Conservation (phyloP, 2,888 invertebrate genomes). For the Parapristionchus giblindavisi region DNA sequence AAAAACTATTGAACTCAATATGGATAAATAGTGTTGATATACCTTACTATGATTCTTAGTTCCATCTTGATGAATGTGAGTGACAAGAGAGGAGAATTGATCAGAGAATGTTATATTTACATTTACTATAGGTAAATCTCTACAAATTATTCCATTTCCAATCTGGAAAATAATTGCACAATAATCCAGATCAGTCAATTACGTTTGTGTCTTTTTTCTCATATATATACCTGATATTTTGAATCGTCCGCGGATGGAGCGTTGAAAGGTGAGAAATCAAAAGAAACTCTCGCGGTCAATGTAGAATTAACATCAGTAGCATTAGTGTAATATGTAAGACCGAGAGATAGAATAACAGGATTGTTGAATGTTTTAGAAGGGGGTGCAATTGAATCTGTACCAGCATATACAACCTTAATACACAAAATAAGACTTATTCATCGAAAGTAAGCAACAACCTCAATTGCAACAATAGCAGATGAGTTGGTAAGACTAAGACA, state of each 20-base stretch:
- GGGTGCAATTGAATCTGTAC: neutral
- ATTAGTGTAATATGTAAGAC: neutral
- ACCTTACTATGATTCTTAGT: neutral
- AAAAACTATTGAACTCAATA: neutral
- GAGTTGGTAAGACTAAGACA: neutral
- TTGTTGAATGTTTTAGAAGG: slow-evolving; percentile 6
- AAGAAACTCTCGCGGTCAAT: neutral
- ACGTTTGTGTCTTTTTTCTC: neutral
- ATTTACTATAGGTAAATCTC: neutral
- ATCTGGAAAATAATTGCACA: neutral
- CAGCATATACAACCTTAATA: slow-evolving; percentile 34
- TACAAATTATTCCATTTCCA: neutral
- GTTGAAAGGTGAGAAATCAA: slow-evolving; percentile 10
- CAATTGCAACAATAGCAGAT: neutral
- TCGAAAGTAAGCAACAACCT: neutral
- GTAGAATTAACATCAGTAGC: neutral
- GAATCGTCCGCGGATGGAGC: neutral
- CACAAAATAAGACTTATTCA: neutral
- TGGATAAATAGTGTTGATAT: neutral
- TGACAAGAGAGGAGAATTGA: neutral
- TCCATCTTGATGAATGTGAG: neutral
- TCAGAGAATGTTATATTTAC: neutral
- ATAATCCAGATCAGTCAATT: neutral
- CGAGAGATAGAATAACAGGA: slow-evolving; percentile 22
- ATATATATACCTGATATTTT: neutral